These are phyloP conservation scores for Leptinotarsa peninsularis DNA, from an alignment of 2,888 invertebrate species.

Conservation along the genomic window DNA sequence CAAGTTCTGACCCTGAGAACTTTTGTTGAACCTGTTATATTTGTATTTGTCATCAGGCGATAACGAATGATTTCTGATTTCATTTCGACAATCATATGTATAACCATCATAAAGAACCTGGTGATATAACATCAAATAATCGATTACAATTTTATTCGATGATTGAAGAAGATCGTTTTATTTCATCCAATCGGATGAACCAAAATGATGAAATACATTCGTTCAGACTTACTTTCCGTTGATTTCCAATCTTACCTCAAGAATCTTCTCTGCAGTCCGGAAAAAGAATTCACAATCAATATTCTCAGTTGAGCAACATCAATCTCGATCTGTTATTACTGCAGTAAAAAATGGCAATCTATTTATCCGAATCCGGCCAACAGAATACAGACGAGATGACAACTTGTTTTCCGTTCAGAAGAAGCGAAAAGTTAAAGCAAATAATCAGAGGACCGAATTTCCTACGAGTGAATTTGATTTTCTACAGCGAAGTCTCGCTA, in stretches of 20 bases:
- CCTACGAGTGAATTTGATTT: slow-evolving; percentile 40
- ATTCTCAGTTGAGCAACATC: background rate
- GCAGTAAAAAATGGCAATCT: slow-evolving; percentile 12
- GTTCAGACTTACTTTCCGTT: background rate
- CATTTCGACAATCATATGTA: no score
- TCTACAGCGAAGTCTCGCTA: slow-evolving; percentile 38
- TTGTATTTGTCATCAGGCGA: no score
- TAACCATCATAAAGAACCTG: no score
- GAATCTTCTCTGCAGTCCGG: background rate
- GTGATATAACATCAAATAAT: no score
- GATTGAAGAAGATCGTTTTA: background rate
- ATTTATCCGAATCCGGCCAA: slow-evolving; percentile 5
- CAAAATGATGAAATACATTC: background rate
- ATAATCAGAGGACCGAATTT: slow-evolving; percentile 37
- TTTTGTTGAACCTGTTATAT: no score
- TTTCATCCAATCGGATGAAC: background rate
- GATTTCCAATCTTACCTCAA: background rate
- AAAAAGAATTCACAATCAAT: background rate
- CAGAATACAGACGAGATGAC: slow-evolving; percentile 16
- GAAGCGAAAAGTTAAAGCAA: slow-evolving; percentile 32
- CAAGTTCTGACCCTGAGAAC: no score
- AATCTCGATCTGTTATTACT: slow-evolving; percentile 3
- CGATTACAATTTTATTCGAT: background rate
- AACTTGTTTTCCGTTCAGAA: slow-evolving; percentile 20
- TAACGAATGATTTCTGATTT: no score